Percentiles rank a stretch among this genome's conserved stretches.
Conservation (phyloP, 2,888 invertebrate genomes). For the Ctenicera cuprea region DNA sequence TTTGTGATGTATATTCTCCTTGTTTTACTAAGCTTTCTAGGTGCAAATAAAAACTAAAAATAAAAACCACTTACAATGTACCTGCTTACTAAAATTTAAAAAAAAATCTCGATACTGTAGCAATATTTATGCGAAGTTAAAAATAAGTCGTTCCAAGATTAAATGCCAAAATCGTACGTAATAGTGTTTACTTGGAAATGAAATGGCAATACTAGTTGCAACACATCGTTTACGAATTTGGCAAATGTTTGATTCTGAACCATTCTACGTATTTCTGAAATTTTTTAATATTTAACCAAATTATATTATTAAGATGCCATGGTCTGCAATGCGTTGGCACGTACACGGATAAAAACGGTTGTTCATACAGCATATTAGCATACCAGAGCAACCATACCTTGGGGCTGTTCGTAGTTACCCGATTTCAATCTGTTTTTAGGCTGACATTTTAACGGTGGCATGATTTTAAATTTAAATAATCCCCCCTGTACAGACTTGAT, state of each 20-base stretch:
- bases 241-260: neutral
- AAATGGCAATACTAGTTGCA: neutral
- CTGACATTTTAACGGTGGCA: conserved; percentile 45
- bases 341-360: conserved; percentile 49
- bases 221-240: conserved; percentile 11
- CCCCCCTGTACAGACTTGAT: neutral
- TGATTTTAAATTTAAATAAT: neutral
- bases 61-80: no score
- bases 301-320: conserved; percentile 1
- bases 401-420: conserved; percentile 54
- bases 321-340: conserved; percentile 5
- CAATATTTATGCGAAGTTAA: conserved; percentile 6
- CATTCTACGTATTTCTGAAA: conserved; percentile 3
- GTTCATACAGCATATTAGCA: conserved; percentile 54
- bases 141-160: neutral
- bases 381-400: conserved; percentile 56
- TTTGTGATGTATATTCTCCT: no score
- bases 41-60: no score
- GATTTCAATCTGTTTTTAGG: conserved; percentile 48
- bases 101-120: neutral
- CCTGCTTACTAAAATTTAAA: neutral
- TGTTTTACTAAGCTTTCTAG: no score
- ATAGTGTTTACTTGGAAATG: conserved; percentile 6
- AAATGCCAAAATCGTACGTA: conserved; percentile 25
- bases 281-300: neutral